Evolutionary conservation across 2,797 vertebrate species (phyloP).

Genomic region (Natrix natrix): DNA sequence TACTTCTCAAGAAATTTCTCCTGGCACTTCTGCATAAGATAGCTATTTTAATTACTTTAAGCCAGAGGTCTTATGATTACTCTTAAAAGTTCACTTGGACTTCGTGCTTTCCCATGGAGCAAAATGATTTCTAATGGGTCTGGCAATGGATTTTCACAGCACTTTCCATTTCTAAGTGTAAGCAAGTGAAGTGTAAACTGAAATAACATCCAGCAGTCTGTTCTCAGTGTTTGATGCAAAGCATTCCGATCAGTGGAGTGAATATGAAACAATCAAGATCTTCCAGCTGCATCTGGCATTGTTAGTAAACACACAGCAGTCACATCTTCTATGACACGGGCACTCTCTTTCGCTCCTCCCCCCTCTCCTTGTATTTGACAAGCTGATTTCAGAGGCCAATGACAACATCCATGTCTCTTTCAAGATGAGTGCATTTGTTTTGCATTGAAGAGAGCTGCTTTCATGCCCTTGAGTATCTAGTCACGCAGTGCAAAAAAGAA

Average conservation of each 20-base stretch:
- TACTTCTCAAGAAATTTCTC: not conserved
- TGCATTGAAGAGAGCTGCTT: slow-evolving; percentile 37
- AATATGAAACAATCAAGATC: slow-evolving; percentile 32
- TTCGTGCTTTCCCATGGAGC: not conserved
- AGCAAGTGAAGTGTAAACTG: not conserved
- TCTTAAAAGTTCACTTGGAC: not conserved
- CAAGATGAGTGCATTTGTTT: slow-evolving; percentile 55
- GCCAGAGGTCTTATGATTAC: not conserved
- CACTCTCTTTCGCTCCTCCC: not conserved
- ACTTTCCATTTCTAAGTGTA: slow-evolving; percentile 3
- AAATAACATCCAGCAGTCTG: not conserved
- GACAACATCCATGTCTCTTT: slow-evolving; percentile 40
- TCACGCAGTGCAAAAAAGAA: slow-evolving; percentile 27
- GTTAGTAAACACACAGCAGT: slow-evolving; percentile 42
- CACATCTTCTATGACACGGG: slow-evolving; percentile 38
- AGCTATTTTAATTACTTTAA: not conserved
- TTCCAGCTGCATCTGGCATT: slow-evolving; percentile 43
- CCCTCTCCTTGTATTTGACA: slow-evolving; percentile 25
- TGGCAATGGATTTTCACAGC: not conserved
- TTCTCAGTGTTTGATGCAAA: not conserved
- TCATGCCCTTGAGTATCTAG: slow-evolving; percentile 51
- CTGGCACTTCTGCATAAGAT: not conserved
- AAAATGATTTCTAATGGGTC: not conserved
- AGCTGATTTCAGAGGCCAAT: slow-evolving; percentile 38
- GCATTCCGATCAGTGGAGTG: not conserved